Percentiles rank a stretch among this genome's conserved stretches.
Conservation (phyloP, 2,888 invertebrate species). For the Zelleria hepariella region DNA sequence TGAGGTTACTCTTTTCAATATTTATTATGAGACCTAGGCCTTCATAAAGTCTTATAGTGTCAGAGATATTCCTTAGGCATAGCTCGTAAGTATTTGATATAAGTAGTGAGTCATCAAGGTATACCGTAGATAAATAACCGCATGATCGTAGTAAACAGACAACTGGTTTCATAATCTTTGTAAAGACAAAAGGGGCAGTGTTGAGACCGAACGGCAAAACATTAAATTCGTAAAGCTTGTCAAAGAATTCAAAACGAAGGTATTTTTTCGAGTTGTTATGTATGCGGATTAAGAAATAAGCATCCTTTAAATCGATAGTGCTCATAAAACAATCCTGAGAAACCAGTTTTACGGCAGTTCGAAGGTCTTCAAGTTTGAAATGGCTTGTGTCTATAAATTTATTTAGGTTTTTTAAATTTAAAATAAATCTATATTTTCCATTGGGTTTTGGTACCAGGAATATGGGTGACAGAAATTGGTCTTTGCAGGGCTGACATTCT, state of each 20-base stretch:
- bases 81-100: too few relatives aligned
- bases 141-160: conserved; percentile 7
- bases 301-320: conserved; percentile 6
- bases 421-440: conserved; percentile 8
- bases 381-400: conserved; percentile 6
- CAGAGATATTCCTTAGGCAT: too few relatives aligned
- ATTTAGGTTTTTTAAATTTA: conserved; percentile 8
- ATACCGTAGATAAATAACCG: conserved; percentile 10
- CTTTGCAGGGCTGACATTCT: conserved; percentile 2
- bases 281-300: conserved; percentile 6
- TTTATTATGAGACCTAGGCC: background rate
- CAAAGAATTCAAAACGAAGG: conserved; percentile 6
- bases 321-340: conserved; percentile 3
- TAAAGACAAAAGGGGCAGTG: conserved; percentile 9
- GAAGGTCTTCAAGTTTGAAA: conserved; percentile 8
- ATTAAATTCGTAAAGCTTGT: conserved; percentile 9
- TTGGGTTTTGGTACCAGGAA: conserved; percentile 9
- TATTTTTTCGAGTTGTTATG: conserved; percentile 6
- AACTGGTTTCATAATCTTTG: conserved; percentile 12
- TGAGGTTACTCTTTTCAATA: background rate
- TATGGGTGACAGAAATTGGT: conserved; percentile 9
- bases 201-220: conserved; percentile 6
- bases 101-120: conserved; percentile 8
- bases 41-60: too few relatives aligned
- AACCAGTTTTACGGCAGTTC: conserved; percentile 7